Conservation (phyloP, 2,888 invertebrate species). For the Chrysomela aeneicollis region DNA sequence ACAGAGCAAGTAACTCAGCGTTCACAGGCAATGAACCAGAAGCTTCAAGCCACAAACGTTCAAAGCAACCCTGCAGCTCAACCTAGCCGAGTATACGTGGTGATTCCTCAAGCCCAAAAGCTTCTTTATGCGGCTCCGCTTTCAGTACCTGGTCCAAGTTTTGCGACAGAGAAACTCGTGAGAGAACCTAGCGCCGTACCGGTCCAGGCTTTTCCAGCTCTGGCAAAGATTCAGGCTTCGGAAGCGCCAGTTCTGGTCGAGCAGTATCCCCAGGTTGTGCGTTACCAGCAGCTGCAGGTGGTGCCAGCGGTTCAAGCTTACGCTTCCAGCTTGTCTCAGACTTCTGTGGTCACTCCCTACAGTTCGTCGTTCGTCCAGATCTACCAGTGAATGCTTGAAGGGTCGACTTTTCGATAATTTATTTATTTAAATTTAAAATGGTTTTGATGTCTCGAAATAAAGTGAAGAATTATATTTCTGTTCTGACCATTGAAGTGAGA, state of each 20-base stretch:
- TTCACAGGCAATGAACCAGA: slow-evolving; percentile 39
- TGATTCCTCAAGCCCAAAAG: slow-evolving; percentile 53
- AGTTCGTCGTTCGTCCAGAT: slow-evolving; percentile 51
- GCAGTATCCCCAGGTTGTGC: slow-evolving; percentile 25
- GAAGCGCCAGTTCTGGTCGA: slow-evolving; percentile 25
- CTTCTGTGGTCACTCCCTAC: slow-evolving; percentile 49
- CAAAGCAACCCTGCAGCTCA: slow-evolving; percentile 24
- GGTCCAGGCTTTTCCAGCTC: slow-evolving; percentile 44
- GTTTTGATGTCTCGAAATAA: too few relatives aligned
- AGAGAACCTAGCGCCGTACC: slow-evolving; percentile 39
- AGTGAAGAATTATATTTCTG: too few relatives aligned
- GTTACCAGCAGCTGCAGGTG: slow-evolving; percentile 30
- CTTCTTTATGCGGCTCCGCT: slow-evolving; percentile 47
- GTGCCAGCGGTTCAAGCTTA: slow-evolving; percentile 28
- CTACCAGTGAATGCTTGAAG: slow-evolving; percentile 42
- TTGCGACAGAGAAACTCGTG: slow-evolving; percentile 25
- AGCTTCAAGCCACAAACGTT: slow-evolving; percentile 35
- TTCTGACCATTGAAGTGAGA: too few relatives aligned
- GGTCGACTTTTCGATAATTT: neutral
- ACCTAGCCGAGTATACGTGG: slow-evolving; percentile 42
- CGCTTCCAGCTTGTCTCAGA: slow-evolving; percentile 37
- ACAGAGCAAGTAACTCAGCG: slow-evolving; percentile 40
- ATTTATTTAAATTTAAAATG: too few relatives aligned
- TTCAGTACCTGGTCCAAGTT: slow-evolving; percentile 1
- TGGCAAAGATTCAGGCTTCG: slow-evolving; percentile 39